Evolutionary conservation across 2,113 vertebrate genomes (phyloP).

Genomic region (Spea multiplicata): DNA sequence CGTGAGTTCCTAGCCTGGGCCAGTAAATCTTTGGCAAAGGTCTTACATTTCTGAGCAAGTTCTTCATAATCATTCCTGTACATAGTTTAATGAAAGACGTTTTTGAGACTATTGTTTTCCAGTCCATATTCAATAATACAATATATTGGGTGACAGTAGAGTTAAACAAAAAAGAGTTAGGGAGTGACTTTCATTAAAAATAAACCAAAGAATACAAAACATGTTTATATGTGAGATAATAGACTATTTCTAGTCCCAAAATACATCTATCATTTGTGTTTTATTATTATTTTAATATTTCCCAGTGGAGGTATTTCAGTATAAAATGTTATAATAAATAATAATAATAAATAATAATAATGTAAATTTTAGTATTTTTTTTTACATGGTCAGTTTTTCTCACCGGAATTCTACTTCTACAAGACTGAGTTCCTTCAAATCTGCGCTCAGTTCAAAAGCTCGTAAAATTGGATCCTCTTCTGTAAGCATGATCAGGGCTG

Average conservation of each 20-base stretch:
- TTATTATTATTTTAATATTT: too few relatives aligned
- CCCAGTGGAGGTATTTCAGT: too few relatives aligned
- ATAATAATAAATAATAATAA: too few relatives aligned
- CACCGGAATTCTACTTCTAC: constrained; percentile 99
- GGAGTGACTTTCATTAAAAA: too few relatives aligned
- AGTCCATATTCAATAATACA: background rate
- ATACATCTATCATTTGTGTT: too few relatives aligned
- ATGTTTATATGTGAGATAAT: too few relatives aligned
- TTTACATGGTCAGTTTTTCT: constrained; percentile 24
- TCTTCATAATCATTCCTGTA: constrained; percentile 95
- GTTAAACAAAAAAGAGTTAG: too few relatives aligned
- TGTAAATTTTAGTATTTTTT: constrained; percentile 28
- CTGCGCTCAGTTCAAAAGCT: constrained; percentile 95
- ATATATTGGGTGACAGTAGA: background rate
- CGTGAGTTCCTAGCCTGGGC: constrained; percentile 97
- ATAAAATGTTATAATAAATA: too few relatives aligned
- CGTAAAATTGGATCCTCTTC: constrained; percentile 96
- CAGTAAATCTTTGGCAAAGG: constrained; percentile 97
- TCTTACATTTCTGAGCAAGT: constrained; percentile 95
- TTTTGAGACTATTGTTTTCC: too few relatives aligned
- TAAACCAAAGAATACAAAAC: too few relatives aligned
- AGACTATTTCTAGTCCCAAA: too few relatives aligned
- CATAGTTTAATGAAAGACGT: background rate
- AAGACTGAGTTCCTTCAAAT: constrained; percentile 93
- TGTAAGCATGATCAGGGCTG: constrained; percentile 96